These are phyloP conservation scores for Stylophora pistillata DNA, from an alignment of 64 coral and sea anemone species.

Conservation along the genomic window DNA sequence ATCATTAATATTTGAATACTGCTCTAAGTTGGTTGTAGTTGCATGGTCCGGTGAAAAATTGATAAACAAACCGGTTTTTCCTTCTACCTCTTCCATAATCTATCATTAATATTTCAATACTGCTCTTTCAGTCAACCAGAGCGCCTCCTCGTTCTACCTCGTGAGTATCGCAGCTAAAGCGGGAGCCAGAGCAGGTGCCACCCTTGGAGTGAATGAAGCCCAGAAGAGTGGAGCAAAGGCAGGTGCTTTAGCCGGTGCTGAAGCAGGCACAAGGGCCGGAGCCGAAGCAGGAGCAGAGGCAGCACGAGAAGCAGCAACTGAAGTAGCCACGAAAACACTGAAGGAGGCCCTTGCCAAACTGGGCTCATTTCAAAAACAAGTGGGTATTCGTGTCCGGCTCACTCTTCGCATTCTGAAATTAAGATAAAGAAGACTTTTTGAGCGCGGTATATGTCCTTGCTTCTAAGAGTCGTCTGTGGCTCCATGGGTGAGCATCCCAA, in stretches of 20 bases:
- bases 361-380: slow-evolving; percentile 6
- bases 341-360: slow-evolving; percentile 28
- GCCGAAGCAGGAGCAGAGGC: slow-evolving; percentile 51
- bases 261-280: slow-evolving; percentile 39
- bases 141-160: neutral
- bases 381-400: neutral
- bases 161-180: slow-evolving; percentile 64
- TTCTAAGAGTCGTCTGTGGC: too few relatives aligned
- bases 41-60: neutral
- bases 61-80: too few relatives aligned
- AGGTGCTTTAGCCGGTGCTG: slow-evolving; percentile 54
- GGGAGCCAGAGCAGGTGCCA: slow-evolving; percentile 59
- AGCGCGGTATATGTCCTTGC: too few relatives aligned
- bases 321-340: slow-evolving; percentile 44
- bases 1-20: too few relatives aligned
- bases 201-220: slow-evolving; percentile 42
- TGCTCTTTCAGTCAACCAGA: neutral
- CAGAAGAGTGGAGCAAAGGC: slow-evolving; percentile 43
- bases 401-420: too few relatives aligned
- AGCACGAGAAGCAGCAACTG: slow-evolving; percentile 54
- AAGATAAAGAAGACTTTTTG: too few relatives aligned
- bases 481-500: too few relatives aligned
- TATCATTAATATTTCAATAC: neutral
- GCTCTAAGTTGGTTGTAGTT: too few relatives aligned
- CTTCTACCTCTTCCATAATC: neutral